These are phyloP conservation scores for Aldabrachelys gigantea DNA, from an alignment of 2,113 vertebrate species.

Conservation along the genomic window DNA sequence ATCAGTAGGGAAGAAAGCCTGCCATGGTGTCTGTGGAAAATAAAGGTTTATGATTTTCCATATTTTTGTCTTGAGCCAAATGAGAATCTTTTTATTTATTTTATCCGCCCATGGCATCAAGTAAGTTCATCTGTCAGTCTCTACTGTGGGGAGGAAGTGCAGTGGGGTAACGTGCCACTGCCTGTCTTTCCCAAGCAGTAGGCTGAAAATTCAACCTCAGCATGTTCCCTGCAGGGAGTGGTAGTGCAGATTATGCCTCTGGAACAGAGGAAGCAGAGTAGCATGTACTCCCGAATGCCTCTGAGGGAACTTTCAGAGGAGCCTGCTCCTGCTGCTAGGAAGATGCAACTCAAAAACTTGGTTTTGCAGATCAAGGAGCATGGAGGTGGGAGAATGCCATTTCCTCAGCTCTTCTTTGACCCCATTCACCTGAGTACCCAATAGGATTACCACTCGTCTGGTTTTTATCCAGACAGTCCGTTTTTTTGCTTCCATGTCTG, in stretches of 20 bases:
- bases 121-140: neutral
- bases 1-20: conserved; percentile 24
- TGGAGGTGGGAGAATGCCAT: neutral
- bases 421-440: neutral
- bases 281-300: neutral
- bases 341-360: neutral
- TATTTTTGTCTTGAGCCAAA: neutral
- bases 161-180: neutral
- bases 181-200: neutral
- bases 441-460: neutral
- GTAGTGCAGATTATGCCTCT: neutral
- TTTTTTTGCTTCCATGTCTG: too few species aligned
- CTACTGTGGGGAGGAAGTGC: neutral
- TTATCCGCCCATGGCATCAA: neutral
- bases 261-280: neutral
- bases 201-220: neutral
- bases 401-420: neutral
- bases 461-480: neutral
- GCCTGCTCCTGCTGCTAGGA: neutral
- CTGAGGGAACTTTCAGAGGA: neutral
- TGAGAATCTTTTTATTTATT: fast-evolving
- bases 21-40: neutral
- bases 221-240: neutral
- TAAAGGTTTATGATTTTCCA: neutral
- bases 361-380: neutral